A percentile compares a stretch with the other conserved stretches of the same genome.
Conservation (phyloP, 2,113 vertebrate species). For the Bubo blakistoni region DNA sequence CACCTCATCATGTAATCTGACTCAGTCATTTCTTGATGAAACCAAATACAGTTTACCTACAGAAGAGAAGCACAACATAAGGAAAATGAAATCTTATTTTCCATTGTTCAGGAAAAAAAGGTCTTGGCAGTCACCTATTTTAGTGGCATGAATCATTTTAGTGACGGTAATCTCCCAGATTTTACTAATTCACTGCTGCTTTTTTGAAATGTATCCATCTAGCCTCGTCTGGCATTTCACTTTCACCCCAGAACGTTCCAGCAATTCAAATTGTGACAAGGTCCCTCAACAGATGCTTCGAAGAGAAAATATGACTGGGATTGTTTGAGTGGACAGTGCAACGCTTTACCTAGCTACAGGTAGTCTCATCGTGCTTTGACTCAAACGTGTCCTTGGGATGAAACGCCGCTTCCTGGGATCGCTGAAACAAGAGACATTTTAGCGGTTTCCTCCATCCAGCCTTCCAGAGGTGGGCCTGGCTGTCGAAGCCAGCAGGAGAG, state of each 20-base stretch:
- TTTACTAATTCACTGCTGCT: no score
- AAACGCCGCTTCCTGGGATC: not conserved
- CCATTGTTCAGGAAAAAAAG: no score
- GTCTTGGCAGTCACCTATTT: no score
- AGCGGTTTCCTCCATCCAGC: not conserved
- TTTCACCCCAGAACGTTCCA: rapidly evolving
- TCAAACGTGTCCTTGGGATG: rapidly evolving
- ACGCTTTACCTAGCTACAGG: rapidly evolving
- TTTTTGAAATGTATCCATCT: not conserved
- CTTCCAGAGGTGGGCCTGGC: not conserved
- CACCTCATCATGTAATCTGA: rapidly evolving
- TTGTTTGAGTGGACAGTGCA: not conserved
- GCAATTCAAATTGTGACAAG: not conserved
- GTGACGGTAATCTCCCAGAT: not conserved
- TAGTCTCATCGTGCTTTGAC: rapidly evolving
- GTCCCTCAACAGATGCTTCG: rapidly evolving
- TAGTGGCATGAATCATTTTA: rapidly evolving
- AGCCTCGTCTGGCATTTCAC: not conserved
- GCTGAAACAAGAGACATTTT: rapidly evolving
- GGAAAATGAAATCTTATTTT: not conserved
- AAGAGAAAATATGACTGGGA: rapidly evolving
- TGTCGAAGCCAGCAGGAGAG: not conserved
- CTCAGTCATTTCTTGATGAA: not conserved
- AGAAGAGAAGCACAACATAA: not conserved
- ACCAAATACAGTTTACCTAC: no score